These are phyloP conservation scores for Meleagris gallopavo DNA, from an alignment of 2,113 vertebrate genomes.

Conservation along the genomic window DNA sequence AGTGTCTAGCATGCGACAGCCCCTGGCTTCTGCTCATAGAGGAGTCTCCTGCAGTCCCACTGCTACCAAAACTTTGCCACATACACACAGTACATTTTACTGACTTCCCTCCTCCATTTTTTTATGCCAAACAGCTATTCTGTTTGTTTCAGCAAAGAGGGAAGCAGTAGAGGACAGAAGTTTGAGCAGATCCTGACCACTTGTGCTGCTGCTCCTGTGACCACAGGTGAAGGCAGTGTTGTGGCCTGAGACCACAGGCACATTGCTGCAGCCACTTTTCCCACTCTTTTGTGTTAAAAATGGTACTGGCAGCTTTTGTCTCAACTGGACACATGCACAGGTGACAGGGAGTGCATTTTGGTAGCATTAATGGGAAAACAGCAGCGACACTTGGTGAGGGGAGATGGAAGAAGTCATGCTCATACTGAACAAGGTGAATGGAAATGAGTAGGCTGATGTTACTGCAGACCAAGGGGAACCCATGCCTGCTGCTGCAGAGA, in stretches of 20 bases:
- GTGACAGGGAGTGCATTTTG: neutral
- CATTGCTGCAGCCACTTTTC: neutral
- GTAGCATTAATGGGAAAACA: neutral
- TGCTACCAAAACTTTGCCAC: neutral
- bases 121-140: neutral
- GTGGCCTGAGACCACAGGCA: neutral
- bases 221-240: neutral
- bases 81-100: accelerated
- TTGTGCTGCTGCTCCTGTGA: too few species aligned
- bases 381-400: neutral
- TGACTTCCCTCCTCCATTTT: neutral
- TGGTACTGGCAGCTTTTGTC: neutral
- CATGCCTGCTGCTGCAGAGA: neutral
- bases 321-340: neutral
- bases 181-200: neutral
- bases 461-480: neutral
- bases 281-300: neutral
- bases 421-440: neutral
- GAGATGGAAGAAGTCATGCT: neutral
- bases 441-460: neutral
- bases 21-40: neutral
- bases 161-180: neutral
- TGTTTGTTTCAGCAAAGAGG: neutral
- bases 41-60: neutral
- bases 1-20: neutral